Evolutionary conservation across 2,888 invertebrate genomes (phyloP).

Genomic region (Ichneumoninae sp.): DNA sequence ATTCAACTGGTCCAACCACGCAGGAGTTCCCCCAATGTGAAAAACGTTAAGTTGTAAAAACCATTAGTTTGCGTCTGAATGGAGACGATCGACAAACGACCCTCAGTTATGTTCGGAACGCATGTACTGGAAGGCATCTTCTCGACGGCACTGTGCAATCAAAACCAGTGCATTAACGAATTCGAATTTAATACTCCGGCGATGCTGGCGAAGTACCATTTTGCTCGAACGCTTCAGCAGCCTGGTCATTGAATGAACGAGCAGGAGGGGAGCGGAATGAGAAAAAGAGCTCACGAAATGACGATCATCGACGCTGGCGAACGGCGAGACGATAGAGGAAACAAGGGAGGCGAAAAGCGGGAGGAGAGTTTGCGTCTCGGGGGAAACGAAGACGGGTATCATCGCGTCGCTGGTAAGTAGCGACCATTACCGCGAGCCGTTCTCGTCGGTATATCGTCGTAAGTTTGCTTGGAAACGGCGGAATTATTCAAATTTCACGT

Average conservation of each 20-base stretch:
- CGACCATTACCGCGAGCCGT: slow-evolving; percentile 77
- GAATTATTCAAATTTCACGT: slow-evolving; percentile 81
- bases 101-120: background rate
- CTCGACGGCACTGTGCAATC: background rate
- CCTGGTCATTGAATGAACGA: slow-evolving; percentile 19
- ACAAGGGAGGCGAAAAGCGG: slow-evolving; percentile 34
- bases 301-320: slow-evolving; percentile 52
- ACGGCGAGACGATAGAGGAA: slow-evolving; percentile 39
- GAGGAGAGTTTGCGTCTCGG: slow-evolving; percentile 43
- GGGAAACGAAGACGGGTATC: slow-evolving; percentile 46
- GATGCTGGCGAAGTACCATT: slow-evolving; percentile 17
- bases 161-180: slow-evolving; percentile 17
- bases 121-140: background rate
- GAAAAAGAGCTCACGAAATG: slow-evolving; percentile 26
- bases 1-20: background rate
- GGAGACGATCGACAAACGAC: background rate
- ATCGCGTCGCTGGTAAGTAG: slow-evolving; percentile 75
- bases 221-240: background rate
- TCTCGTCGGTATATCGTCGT: slow-evolving; percentile 72
- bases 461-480: slow-evolving; percentile 80
- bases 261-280: slow-evolving; percentile 16
- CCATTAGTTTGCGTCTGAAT: background rate
- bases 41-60: background rate
- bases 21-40: background rate
- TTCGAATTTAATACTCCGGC: slow-evolving; percentile 7